Evolutionary conservation across 2,113 vertebrate species (phyloP).

Genomic region (Cinclus cinclus): DNA sequence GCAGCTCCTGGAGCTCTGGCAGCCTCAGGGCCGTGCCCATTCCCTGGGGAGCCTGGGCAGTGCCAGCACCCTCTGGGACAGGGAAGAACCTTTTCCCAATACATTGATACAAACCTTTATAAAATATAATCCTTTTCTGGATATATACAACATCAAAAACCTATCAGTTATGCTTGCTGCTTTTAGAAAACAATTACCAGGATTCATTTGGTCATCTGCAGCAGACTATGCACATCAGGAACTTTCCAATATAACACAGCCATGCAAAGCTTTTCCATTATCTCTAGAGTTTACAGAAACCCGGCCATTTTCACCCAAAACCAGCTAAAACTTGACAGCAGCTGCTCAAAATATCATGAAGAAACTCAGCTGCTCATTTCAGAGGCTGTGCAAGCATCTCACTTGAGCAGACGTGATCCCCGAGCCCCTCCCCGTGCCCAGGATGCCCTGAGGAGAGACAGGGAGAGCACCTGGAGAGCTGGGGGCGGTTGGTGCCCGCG

Average conservation of each 20-base stretch:
- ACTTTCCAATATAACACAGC: rapidly evolving
- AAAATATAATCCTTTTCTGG: neutral
- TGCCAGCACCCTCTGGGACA: neutral
- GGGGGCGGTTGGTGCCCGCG: conserved; percentile 91
- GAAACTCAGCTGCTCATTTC: neutral
- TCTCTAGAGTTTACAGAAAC: neutral
- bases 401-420: rapidly evolving
- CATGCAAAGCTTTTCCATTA: neutral
- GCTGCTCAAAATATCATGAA: neutral
- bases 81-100: neutral
- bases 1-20: neutral
- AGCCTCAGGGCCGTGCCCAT: neutral
- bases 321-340: neutral
- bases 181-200: neutral
- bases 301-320: rapidly evolving
- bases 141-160: rapidly evolving
- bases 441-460: rapidly evolving
- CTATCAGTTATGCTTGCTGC: neutral
- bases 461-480: conserved; percentile 86
- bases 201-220: neutral
- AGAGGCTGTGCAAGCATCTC: rapidly evolving
- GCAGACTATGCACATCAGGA: neutral
- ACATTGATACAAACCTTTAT: neutral
- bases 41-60: neutral
- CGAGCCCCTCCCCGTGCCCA: rapidly evolving